A percentile compares a stretch with the other conserved stretches of the same genome.
Evolutionary conservation across 1,140 invertebrate species (phyloP).

Genomic region (Listronotus oregonensis): DNA sequence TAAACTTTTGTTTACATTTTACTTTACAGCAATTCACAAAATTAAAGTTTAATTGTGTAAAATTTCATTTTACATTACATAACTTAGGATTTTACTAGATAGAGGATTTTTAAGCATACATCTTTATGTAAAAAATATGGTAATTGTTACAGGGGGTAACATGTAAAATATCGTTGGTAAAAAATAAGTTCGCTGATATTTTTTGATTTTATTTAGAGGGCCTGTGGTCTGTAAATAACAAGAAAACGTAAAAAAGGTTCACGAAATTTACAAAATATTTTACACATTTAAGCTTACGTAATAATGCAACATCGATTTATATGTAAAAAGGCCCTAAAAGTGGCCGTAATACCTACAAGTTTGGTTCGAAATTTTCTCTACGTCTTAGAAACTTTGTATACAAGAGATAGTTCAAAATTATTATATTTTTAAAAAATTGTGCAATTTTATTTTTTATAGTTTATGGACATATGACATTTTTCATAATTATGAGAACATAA

Average conservation of each 20-base stretch:
- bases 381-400: constrained; percentile 19
- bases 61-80: no score
- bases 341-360: constrained; percentile 20
- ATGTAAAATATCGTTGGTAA: constrained; percentile 6
- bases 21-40: no score
- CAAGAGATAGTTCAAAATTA: constrained; percentile 14
- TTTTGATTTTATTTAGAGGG: neutral
- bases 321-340: constrained; percentile 26
- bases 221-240: neutral
- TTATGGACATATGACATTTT: no score
- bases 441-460: no score
- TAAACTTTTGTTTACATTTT: no score
- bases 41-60: no score
- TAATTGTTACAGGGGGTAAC: no score
- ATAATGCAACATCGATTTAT: constrained; percentile 34
- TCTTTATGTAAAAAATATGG: no score
- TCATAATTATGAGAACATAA: no score
- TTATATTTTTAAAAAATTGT: no score
- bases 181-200: constrained; percentile 8
- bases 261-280: constrained; percentile 23
- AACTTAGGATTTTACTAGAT: no score
- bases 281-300: constrained; percentile 26
- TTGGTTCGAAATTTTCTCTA: constrained; percentile 25
- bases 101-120: no score
- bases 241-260: constrained; percentile 22